Evolutionary conservation across 2,888 invertebrate genomes (phyloP), one percentile per base, ranked within the genome.

Genomic region (Keiferia lycopersicella): DNA sequence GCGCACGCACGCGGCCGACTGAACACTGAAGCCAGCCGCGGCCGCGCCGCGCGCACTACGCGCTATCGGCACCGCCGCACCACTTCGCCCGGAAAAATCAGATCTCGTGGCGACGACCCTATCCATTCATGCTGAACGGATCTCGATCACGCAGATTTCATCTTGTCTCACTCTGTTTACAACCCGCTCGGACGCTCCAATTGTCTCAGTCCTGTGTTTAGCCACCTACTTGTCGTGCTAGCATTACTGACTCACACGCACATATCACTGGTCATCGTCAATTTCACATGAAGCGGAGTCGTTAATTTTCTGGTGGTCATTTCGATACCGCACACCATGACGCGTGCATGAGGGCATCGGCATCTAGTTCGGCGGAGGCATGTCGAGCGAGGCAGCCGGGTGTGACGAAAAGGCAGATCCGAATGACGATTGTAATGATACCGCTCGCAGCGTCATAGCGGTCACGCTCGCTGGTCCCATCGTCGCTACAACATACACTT

Each of bases 1-100:
- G 88, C 89, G 89, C 89, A 87, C 88, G 90, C 91, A 89, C 86
- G 79, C 86, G 83, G 73, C 75, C 81, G 81, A 89, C 90, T 88
- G 90, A 89, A 82, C 41, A 12, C 41, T 12, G 41, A 12, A 41
- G 41, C 45, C n/a, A 16, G n/a, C 7, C n/a, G 12, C 41, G 1
- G 41, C 14, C 41, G 16, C 82, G 77, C 62, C 75, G 78, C 79
- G 77, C 78, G 80, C 79, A 76, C 76, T 71, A 34, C 73, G 81
- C 79, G 80, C 81, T 82, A 83, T 82, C 86, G 80, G 73, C 74
- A 71, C 76, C 76, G 77, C 80, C 79, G 79, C 79, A 77, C 79
- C 82, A 82, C 81, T 79, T 80, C 82, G 84, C 82, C 83, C 87
- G 86, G 86, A 83, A 85, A 85, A 86, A 84, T 87, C 83, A 79